Percentiles rank a stretch among this genome's conserved stretches.
Conservation (phyloP, 2,113 vertebrate genomes). For the Vimba vimba region DNA sequence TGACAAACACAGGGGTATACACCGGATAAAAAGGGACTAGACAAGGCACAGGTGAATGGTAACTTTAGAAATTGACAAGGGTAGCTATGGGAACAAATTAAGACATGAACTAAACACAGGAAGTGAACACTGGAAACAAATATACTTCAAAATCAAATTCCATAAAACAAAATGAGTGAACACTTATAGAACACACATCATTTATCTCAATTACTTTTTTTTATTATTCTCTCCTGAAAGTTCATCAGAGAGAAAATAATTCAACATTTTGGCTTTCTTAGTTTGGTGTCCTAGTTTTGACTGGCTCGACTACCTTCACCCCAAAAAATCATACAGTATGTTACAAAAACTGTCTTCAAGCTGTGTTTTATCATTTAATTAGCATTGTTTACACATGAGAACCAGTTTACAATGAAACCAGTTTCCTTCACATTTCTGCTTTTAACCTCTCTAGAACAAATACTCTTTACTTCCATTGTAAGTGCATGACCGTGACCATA, state of each 20-base stretch:
- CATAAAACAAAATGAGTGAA: no score
- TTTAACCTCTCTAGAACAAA: not conserved
- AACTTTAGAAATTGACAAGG: no score
- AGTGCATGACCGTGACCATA: no score
- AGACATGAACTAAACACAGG: no score
- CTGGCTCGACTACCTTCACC: not conserved
- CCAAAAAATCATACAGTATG: not conserved
- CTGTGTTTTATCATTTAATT: not conserved
- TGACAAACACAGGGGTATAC: no score
- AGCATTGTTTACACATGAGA: not conserved
- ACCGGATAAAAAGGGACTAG: no score
- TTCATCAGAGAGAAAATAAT: not conserved
- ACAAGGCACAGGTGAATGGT: no score
- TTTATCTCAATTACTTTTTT: no score
- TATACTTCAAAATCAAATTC: no score
- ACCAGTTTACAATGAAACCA: not conserved
- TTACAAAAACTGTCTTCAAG: not conserved
- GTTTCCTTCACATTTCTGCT: not conserved
- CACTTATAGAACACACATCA: no score
- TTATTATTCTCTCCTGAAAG: not conserved
- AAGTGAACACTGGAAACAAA: no score
- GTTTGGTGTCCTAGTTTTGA: not conserved
- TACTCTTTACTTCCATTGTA: not conserved
- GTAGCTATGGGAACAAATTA: no score
- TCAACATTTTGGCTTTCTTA: not conserved